Conservation (phyloP, 2,888 invertebrate genomes). For the Drosophila aldrichi region DNA sequence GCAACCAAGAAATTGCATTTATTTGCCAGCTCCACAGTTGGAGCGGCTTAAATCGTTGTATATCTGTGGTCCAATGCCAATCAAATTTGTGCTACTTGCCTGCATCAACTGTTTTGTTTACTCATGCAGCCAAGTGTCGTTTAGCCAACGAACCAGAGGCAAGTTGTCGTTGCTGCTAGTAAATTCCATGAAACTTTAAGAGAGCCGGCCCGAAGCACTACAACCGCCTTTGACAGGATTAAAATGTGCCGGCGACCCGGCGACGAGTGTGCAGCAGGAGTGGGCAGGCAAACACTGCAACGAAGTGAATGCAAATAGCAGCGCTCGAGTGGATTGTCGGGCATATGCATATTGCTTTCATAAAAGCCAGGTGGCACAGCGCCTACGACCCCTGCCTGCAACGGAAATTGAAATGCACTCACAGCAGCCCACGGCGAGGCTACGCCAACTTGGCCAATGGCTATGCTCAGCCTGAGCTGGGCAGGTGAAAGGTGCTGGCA, state of each 20-base stretch:
- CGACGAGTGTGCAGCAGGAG: conserved; percentile 4
- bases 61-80: conserved; percentile 36
- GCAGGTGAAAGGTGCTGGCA: conserved; percentile 1
- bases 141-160: conserved; percentile 52
- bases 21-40: conserved; percentile 13
- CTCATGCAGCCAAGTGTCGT: conserved; percentile 64
- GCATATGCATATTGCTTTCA: conserved; percentile 74
- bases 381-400: conserved; percentile 13
- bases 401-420: conserved; percentile 24
- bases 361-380: conserved; percentile 40
- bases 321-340: conserved; percentile 42
- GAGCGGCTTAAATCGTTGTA: conserved; percentile 17
- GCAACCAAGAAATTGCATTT: conserved; percentile 29
- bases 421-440: conserved; percentile 2
- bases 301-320: conserved; percentile 75
- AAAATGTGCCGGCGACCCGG: conserved; percentile 34
- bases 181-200: conserved; percentile 74
- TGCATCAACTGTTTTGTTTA: conserved; percentile 53
- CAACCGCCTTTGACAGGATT: conserved; percentile 73
- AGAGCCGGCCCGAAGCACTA: conserved; percentile 65
- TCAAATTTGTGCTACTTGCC: conserved; percentile 52
- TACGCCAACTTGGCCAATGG: background rate
- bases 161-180: conserved; percentile 25
- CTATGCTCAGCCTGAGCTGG: background rate
- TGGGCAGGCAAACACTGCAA: conserved; percentile 60